phyloP scores from a whole-genome alignment of 35 echinoderm and acorn worm genomes.

The Heliocidaris erythrogramma region DNA sequence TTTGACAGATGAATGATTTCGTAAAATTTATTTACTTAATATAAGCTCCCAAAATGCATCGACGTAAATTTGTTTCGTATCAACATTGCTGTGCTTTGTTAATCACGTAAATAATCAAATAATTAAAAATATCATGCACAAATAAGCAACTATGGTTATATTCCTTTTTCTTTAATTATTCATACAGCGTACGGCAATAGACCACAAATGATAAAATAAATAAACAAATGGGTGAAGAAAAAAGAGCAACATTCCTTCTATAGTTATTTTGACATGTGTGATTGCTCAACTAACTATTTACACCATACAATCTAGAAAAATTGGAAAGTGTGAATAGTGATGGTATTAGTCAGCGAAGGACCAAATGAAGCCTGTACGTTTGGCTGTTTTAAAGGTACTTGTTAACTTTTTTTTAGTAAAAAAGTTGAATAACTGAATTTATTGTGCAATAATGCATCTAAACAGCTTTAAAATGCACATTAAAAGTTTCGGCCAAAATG shows the following conservation, averaged over 20 bases:
- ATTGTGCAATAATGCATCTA: too few relatives aligned
- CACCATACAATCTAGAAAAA: too few relatives aligned
- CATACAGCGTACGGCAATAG: background rate
- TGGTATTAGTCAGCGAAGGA: too few relatives aligned
- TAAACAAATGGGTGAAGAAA: background rate
- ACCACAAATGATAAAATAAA: background rate
- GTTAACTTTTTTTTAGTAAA: too few relatives aligned
- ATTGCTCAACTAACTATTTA: background rate
- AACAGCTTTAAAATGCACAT: too few relatives aligned
- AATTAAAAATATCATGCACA: background rate
- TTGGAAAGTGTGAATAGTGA: too few relatives aligned
- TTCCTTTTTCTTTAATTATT: background rate
- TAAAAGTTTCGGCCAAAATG: too few relatives aligned
- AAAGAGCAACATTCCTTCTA: background rate
- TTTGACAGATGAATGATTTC: too few relatives aligned
- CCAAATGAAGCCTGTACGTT: too few relatives aligned
- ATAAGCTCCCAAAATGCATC: background rate
- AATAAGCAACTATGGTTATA: background rate
- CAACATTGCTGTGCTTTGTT: background rate
- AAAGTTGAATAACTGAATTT: too few relatives aligned
- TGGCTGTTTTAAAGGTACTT: too few relatives aligned
- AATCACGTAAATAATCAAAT: background rate
- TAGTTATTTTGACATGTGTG: background rate
- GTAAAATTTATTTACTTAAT: too few relatives aligned
- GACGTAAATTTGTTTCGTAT: background rate